These are phyloP conservation scores for Petrocephalus microphthalmus DNA, from an alignment of 2,113 vertebrate genomes.

Conservation along the genomic window DNA sequence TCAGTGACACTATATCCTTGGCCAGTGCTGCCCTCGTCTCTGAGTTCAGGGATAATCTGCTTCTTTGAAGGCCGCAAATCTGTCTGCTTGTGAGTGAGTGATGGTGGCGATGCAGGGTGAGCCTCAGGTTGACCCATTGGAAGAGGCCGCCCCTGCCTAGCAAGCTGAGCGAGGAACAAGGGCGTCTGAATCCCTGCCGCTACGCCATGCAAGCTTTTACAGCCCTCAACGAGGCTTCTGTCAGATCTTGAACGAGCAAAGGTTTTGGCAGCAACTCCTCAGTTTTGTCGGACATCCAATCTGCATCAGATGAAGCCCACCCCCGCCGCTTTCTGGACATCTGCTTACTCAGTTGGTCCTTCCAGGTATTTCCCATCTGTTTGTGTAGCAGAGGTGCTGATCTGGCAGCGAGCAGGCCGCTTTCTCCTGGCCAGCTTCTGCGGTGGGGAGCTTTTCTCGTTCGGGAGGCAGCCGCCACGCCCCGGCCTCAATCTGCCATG, in stretches of 20 bases:
- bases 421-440: not conserved
- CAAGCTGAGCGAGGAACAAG: not conserved
- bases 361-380: conserved; percentile 32
- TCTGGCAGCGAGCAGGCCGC: not conserved
- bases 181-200: not conserved
- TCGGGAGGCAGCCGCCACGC: not conserved
- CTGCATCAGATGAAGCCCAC: conserved; percentile 44
- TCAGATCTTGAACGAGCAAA: not conserved
- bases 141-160: not conserved
- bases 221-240: not conserved
- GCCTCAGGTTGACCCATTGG: not conserved
- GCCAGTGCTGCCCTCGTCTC: not conserved
- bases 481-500: not conserved
- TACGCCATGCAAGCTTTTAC: no score
- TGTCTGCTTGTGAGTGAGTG: not conserved
- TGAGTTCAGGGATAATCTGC: not conserved
- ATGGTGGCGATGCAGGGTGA: not conserved
- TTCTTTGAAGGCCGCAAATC: not conserved
- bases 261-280: conserved; percentile 41
- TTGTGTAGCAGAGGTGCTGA: conserved; percentile 5
- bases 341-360: conserved; percentile 42
- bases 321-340: conserved; percentile 36
- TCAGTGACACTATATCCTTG: not conserved
- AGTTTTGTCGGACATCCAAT: conserved; percentile 54
- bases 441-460: not conserved